Conservation (phyloP, 2,113 vertebrate genomes). For the Microtus oregoni region DNA sequence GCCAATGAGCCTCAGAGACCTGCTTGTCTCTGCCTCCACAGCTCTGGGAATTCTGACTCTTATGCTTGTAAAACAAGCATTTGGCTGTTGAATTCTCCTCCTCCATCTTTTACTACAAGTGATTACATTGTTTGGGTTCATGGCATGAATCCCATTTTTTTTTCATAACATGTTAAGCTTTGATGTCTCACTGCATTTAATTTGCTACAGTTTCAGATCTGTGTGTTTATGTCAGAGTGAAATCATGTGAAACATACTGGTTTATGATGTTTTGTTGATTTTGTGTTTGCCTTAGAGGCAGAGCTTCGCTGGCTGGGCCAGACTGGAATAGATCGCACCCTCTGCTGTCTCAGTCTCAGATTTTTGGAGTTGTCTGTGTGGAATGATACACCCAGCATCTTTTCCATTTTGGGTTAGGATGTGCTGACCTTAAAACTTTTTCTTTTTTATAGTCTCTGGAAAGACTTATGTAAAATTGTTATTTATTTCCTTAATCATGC, state of each 20-base stretch:
- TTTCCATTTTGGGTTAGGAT: slow-evolving; percentile 13
- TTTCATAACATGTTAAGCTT: neutral
- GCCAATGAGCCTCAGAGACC: neutral
- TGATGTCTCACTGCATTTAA: neutral
- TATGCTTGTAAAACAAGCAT: neutral
- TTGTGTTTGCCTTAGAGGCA: neutral
- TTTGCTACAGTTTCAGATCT: slow-evolving; percentile 53
- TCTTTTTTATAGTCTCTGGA: slow-evolving; percentile 25
- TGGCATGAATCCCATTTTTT: neutral
- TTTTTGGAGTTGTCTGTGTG: neutral
- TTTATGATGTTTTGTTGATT: neutral
- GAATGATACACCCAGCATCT: neutral
- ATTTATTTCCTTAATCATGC: slow-evolving; percentile 43
- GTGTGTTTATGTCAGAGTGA: slow-evolving; percentile 14
- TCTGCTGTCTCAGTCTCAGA: too few species aligned
- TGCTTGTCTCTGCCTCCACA: neutral
- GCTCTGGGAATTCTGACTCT: neutral
- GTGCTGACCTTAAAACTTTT: neutral
- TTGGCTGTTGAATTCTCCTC: neutral
- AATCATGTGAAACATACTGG: neutral
- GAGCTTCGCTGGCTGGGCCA: neutral
- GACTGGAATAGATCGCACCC: neutral
- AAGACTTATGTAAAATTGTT: slow-evolving; percentile 37
- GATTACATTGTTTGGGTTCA: slow-evolving; percentile 8
- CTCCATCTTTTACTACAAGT: neutral